Base-by-base conservation (phyloP, 2,113 vertebrate genomes). In the Anolis sagrei region DNA sequence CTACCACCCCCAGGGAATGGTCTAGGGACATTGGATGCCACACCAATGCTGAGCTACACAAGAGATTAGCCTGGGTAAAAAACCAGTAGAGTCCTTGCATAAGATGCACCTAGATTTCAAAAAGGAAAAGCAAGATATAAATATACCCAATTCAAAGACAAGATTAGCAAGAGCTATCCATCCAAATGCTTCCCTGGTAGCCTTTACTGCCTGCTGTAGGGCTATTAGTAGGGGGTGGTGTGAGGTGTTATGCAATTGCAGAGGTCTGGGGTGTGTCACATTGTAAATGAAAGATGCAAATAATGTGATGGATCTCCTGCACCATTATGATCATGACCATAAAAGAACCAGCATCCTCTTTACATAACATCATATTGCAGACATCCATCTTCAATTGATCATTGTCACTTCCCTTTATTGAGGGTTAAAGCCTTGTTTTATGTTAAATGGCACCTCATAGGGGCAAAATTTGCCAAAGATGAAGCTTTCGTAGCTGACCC, bases 401-500 rank as follows among this genome's bases (percentile, higher is more conserved):
- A n/a, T 32, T 36, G 1, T 83, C 3, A 36, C 61, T 79, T 48
- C 14, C 34, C 34, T 84, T 84, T 58, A 78, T 75, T 81, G 13
- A n/a, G 14, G 51, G 25, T 49, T 84, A 89, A 2, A 3, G 6
- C 68, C 70, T 6, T 0, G 21, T 27, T 76, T 36, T 84, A 58
- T 85, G 84, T 82, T 64, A 90, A 90, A 86, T 29, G 18, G 18
- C 27, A 88, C 76, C 61, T 83, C 25, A 58, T 62, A n/a, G 54
- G 0, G 2, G 76, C 75, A 81, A 87, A 83, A 78, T 70, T 0
- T 13, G 1, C 34, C 78, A 84, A 70, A 84, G 61, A 84, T 16
- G 19, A 70, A 3, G 36, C 10, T 91, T 89, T 83, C 91, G 84
- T 87, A 70, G 74, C 48, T 91, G 87, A 86, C 61, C 48, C 88